Conservation (phyloP, 2,888 invertebrate genomes). For the Polyploca ridens region DNA sequence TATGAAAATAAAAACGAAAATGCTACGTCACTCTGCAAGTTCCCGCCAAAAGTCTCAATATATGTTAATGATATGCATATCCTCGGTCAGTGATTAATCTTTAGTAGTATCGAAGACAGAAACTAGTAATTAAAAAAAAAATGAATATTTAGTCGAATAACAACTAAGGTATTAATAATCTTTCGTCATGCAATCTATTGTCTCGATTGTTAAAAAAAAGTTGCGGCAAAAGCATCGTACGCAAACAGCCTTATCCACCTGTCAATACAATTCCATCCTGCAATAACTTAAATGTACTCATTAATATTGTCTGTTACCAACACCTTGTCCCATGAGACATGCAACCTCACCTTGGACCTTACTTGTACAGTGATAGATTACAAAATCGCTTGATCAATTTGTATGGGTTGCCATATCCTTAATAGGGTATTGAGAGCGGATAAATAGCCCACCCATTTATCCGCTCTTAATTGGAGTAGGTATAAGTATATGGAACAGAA, state of each 20-base stretch:
- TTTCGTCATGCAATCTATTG: too few relatives aligned
- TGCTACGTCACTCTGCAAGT: too few relatives aligned
- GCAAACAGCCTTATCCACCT: background rate
- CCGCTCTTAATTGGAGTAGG: background rate
- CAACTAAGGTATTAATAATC: too few relatives aligned
- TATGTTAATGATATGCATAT: too few relatives aligned
- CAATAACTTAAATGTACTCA: slow-evolving; percentile 7
- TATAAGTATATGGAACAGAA: background rate
- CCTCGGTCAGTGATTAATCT: too few relatives aligned
- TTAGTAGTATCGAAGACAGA: too few relatives aligned
- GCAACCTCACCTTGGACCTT: background rate
- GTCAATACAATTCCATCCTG: background rate
- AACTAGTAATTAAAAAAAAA: too few relatives aligned
- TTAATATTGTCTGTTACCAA: background rate
- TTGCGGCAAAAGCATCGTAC: background rate
- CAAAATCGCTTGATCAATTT: background rate
- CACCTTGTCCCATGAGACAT: background rate
- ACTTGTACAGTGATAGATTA: background rate
- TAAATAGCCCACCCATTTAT: too few relatives aligned
- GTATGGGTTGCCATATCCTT: background rate
- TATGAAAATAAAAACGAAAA: too few relatives aligned
- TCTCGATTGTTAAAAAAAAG: background rate
- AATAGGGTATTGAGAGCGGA: background rate
- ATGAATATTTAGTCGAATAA: too few relatives aligned
- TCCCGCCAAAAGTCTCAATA: too few relatives aligned